Evolutionary conservation across 2,888 invertebrate genomes (phyloP), one percentile per base, ranked within the genome.

Genomic region (Hydropsyche betteni): DNA sequence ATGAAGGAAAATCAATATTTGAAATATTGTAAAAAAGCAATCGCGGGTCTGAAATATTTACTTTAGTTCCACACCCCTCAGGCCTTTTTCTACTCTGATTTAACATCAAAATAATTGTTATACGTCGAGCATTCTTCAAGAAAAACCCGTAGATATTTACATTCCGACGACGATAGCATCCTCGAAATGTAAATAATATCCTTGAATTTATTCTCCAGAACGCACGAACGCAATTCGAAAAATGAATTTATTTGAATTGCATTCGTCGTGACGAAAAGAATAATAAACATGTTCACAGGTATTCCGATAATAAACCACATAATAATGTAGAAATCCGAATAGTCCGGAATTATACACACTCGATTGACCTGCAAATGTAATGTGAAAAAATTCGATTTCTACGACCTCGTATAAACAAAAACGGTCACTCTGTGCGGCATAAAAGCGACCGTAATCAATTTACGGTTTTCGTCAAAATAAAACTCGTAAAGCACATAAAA

Each of bases 11-110:
- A 51, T 12, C 10, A 51, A 51, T n/a, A 51, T 51, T n/a, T 24
- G n/a, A 12, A 61, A 24, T 10, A 24, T 61, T 77, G 77, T 77
- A 52, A 68, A 44, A 74, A 74, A 74, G 74, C 58, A 77, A 77
- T 77, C 77, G 77, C 77, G 76, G 75, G 75, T 51, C 36, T 58
- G 68, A 38, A 58, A n/a, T n/a, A 24, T 24, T 33, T 69, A 34
- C 75, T 77, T 14, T 7, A 44, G 14, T 6, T 55, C 55, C 61
- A 68, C 53, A 74, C 74, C 77, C 74, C 77, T 74, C 75, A 34
- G 53, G 68, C 75, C 70, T 68, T 74, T 3, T 36, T 64, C 10
- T n/a, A 36, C 24, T 58, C 36, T n/a, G n/a, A 61, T 24, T 16
- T 14, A 12, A 10, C 33, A 33, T 14, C 12, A 34, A 34, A 36